phyloP scores from a whole-genome alignment of 2,888 invertebrate genomes.

The Chironomus tentans region DNA sequence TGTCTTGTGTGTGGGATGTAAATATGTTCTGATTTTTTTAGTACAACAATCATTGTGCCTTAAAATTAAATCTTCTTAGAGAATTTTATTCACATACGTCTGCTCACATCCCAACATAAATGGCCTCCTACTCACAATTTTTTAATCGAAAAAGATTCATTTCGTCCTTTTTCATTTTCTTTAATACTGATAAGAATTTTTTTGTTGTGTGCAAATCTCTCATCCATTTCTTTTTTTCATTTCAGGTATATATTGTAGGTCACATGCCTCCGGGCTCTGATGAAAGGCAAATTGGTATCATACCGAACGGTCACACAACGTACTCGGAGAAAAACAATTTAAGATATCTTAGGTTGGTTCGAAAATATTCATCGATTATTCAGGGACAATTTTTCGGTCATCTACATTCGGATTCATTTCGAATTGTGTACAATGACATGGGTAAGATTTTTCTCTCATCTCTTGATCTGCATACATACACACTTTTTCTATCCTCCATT shows the following conservation, averaged over 20 bases:
- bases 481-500: background rate
- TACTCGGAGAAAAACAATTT: conserved; percentile 68
- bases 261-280: conserved; percentile 86
- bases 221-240: background rate
- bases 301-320: conserved; percentile 46
- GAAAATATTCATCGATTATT: conserved; percentile 68
- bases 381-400: conserved; percentile 90
- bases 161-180: background rate
- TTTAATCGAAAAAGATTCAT: background rate
- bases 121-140: background rate
- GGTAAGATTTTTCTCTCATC: conserved; percentile 46
- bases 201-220: conserved; percentile 6
- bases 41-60: no score
- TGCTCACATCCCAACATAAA: no score
- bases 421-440: conserved; percentile 68
- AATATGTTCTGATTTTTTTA: no score
- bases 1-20: no score
- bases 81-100: no score
- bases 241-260: conserved; percentile 80
- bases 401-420: conserved; percentile 82
- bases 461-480: background rate
- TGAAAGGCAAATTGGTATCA: conserved; percentile 62
- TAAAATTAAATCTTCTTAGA: no score
- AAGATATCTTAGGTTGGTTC: conserved; percentile 64
- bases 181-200: background rate